phyloP scores from a whole-genome alignment of 2,797 vertebrate genomes.

The Garrulus glandarius region DNA sequence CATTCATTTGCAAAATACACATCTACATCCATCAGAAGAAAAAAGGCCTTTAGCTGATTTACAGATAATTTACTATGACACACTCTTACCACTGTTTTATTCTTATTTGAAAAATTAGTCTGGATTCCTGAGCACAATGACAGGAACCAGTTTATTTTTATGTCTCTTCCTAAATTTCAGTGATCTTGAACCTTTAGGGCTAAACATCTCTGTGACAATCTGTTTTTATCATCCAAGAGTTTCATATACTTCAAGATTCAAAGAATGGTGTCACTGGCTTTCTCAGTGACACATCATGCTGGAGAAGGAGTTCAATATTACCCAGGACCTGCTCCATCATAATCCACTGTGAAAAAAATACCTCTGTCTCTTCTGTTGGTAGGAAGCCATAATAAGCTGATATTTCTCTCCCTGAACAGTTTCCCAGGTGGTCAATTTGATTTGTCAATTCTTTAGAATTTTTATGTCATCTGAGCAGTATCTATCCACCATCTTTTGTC shows the following conservation, averaged over 20 bases:
- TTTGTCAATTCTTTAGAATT: constrained; percentile 41
- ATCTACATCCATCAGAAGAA: neutral
- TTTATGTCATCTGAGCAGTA: constrained; percentile 13
- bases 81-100: constrained; percentile 15
- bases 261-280: neutral
- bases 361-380: neutral
- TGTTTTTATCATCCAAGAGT: constrained; percentile 23
- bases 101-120: constrained; percentile 43
- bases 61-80: constrained; percentile 40
- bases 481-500: constrained; percentile 14
- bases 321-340: neutral
- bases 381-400: constrained; percentile 26
- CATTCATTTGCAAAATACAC: neutral
- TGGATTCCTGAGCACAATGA: neutral
- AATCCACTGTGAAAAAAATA: constrained; percentile 54
- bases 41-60: constrained; percentile 33
- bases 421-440: constrained; percentile 39
- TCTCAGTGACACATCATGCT: neutral
- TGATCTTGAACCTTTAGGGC: constrained; percentile 21
- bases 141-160: constrained; percentile 32
- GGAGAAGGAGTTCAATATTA: constrained; percentile 23
- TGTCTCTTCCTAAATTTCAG: constrained; percentile 16
- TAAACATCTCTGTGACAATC: constrained; percentile 23
- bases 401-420: constrained; percentile 43
- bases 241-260: neutral